A percentile compares a stretch with the other conserved stretches of the same genome.
Evolutionary conservation across 2,888 invertebrate species (phyloP).

Genomic region (Cacoxenus indagator): DNA sequence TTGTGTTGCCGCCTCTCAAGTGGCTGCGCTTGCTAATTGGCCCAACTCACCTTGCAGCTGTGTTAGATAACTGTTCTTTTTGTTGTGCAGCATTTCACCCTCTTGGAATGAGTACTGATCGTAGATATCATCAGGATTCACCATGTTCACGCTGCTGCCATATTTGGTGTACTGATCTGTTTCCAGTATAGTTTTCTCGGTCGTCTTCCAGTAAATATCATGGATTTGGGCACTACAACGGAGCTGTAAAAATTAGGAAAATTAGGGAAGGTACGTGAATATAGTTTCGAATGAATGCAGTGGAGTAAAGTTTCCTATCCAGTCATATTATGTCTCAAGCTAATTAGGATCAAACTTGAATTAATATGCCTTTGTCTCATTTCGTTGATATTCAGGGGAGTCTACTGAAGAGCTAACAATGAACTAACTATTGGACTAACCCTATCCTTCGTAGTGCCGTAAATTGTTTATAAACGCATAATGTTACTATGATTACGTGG

Average conservation of each 20-base stretch:
- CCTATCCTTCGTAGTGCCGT: too few species aligned
- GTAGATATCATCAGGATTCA: constrained; percentile 55
- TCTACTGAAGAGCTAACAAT: too few species aligned
- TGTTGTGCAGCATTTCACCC: constrained; percentile 64
- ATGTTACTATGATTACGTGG: too few species aligned
- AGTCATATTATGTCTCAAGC: too few species aligned
- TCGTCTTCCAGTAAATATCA: constrained; percentile 78
- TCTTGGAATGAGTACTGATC: constrained; percentile 68
- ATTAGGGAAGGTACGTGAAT: too few species aligned
- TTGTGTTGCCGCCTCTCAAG: not conserved
- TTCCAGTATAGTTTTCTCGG: constrained; percentile 77
- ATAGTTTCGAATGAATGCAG: too few species aligned
- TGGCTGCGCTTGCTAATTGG: constrained; percentile 1
- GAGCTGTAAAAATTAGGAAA: constrained; percentile 71
- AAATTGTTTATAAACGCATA: too few species aligned
- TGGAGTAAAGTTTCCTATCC: too few species aligned
- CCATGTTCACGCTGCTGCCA: constrained; percentile 62
- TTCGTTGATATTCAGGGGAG: too few species aligned
- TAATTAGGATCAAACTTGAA: too few species aligned
- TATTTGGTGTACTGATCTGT: constrained; percentile 68
- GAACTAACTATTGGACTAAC: too few species aligned
- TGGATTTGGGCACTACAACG: constrained; percentile 78
- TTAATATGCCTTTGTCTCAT: too few species aligned
- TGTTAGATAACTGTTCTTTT: constrained; percentile 68
- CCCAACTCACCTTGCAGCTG: constrained; percentile 68